A percentile compares a stretch with the other conserved stretches of the same genome.
Conservation (phyloP, 2,797 vertebrate species). For the Crocodylus rhombifer region DNA sequence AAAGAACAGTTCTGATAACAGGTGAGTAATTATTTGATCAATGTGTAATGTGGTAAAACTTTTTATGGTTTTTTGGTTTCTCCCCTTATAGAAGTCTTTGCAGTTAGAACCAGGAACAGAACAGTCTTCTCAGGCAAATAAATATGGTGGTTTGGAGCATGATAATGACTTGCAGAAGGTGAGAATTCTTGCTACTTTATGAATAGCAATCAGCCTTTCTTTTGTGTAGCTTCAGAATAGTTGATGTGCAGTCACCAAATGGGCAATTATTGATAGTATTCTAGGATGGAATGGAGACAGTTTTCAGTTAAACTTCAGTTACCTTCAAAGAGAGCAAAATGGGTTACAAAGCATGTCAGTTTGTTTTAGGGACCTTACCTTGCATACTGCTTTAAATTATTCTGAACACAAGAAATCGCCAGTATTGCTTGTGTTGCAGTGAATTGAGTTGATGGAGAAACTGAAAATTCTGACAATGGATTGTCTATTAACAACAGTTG, state of each 20-base stretch:
- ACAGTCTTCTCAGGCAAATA: constrained; percentile 52
- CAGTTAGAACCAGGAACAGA: constrained; percentile 74
- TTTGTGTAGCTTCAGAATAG: background rate
- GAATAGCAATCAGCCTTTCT: no score
- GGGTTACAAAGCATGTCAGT: background rate
- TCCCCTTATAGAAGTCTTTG: constrained; percentile 81
- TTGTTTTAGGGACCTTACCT: background rate
- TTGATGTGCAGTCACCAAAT: no score
- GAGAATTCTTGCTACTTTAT: constrained; percentile 28
- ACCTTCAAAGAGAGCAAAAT: accelerated
- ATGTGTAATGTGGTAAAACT: accelerated
- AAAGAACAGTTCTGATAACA: accelerated
- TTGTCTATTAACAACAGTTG: background rate
- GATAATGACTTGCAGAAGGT: constrained; percentile 87
- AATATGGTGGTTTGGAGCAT: constrained; percentile 78
- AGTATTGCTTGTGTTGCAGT: background rate
- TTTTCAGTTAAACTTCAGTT: background rate
- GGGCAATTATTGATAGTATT: background rate
- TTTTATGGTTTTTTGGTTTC: background rate
- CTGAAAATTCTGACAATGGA: background rate
- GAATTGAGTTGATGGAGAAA: background rate
- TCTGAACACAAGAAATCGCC: background rate
- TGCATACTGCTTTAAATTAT: background rate
- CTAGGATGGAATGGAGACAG: background rate
- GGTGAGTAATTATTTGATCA: background rate